A percentile compares a stretch with the other conserved stretches of the same genome.
Evolutionary conservation across 2,113 vertebrate genomes (phyloP).

Genomic region (Varanus salvator): DNA sequence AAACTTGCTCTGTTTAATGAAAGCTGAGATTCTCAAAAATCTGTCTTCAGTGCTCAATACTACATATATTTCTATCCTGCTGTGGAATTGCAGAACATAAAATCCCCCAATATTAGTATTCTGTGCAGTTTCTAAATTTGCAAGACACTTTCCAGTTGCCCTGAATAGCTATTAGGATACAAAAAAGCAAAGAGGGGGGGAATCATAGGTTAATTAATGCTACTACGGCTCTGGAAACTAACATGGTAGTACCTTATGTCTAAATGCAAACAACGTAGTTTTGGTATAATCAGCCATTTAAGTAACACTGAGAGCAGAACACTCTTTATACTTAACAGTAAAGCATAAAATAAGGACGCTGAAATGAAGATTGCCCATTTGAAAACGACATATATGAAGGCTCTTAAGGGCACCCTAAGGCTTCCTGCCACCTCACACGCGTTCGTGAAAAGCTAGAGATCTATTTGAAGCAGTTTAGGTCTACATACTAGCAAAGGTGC

Average conservation of each 20-base stretch:
- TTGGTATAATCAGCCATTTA: slow-evolving; percentile 1
- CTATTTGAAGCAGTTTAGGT: not conserved
- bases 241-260: not conserved
- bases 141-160: not conserved
- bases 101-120: not conserved
- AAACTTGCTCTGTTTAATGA: slow-evolving; percentile 5
- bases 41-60: not conserved
- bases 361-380: slow-evolving; percentile 22
- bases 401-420: slow-evolving; percentile 28
- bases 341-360: slow-evolving; percentile 29
- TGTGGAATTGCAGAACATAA: not conserved
- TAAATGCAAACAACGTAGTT: not conserved
- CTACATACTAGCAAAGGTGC: not conserved
- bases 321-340: slow-evolving; percentile 31
- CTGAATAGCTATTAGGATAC: not conserved
- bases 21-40: not conserved
- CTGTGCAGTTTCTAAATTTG: not conserved
- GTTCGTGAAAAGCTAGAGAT: not conserved
- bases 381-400: slow-evolving; percentile 17
- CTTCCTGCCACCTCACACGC: not conserved
- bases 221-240: not conserved
- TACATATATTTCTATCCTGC: no score
- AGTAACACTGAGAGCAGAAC: slow-evolving; percentile 23
- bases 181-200: not conserved
- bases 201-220: not conserved